A percentile compares a stretch with the other conserved stretches of the same genome.
Conservation (phyloP, 2,113 vertebrate genomes). For the Craseonycteris thonglongyai region DNA sequence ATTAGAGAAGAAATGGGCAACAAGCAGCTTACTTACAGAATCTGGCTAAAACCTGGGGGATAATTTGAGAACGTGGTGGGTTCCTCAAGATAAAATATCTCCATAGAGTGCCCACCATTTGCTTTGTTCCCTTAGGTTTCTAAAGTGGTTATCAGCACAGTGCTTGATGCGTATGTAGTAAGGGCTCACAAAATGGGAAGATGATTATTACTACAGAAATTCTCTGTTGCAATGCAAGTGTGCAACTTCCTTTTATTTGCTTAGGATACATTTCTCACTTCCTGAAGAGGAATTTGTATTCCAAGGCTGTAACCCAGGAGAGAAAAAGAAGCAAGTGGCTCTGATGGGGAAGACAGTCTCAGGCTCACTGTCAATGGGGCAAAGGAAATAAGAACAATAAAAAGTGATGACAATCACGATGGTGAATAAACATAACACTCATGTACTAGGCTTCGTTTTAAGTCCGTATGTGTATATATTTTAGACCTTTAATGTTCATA, state of each 20-base stretch:
- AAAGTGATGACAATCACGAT: background rate
- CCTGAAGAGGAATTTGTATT: background rate
- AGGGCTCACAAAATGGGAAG: background rate
- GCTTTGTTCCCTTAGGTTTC: background rate
- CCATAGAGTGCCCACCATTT: no score
- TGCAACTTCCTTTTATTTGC: background rate
- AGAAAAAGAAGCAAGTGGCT: background rate
- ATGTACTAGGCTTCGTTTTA: background rate
- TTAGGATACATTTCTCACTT: background rate
- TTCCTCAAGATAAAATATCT: background rate
- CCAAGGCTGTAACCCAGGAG: background rate
- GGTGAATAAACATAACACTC: background rate
- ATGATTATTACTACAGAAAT: conserved; percentile 8
- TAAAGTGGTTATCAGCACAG: background rate
- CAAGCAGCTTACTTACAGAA: background rate
- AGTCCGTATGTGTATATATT: background rate
- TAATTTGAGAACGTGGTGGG: background rate
- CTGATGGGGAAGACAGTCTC: background rate
- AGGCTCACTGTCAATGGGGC: background rate
- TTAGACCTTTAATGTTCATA: background rate
- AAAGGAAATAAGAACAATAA: background rate
- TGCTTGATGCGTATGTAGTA: background rate
- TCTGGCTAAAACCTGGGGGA: background rate
- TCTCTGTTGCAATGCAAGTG: background rate
- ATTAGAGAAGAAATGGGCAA: background rate